Evolutionary conservation across 53 echinoderm and acorn worm genomes (phyloP), one percentile per base, ranked within the genome.

Genomic region (Stichopus horrens): DNA sequence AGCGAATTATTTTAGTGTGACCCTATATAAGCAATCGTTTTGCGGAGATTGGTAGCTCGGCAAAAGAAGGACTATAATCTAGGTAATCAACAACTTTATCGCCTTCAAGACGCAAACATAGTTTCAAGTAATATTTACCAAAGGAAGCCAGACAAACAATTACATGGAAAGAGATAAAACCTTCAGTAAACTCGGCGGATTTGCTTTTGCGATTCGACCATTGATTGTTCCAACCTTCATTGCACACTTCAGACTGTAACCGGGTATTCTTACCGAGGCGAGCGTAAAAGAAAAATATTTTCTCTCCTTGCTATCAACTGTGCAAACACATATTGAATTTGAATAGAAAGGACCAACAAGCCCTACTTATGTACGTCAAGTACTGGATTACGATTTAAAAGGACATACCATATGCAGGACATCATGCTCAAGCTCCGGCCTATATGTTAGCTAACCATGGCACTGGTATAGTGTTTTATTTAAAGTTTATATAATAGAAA

Each of bases 161-260:
- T 51, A 79, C 79, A 79, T 79, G 53, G 79, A 79, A 53, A 53
- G 52, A 79, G 79, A 79, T 79, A 79, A 79, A 63, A n/a, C 79
- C 75, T 53, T 79, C 52, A 79, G 54, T 79, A 79, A 79, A 79
- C 79, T 79, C 55, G 79, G 10, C 19, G n/a, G 53, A 79, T 79
- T 79, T 79, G 54, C 55, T 79, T 55, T 63, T 79, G 9, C 79
- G 79, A 79, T 10, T 55, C 18, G 52, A 79, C 51, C 51, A 79
- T 53, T 19, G 55, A 79, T 79, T 79, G 79, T 79, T 79, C 54
- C 53, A 16, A 51, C 7, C 18, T 5, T 79, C 54, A 52, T 79
- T 55, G 54, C 79, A 79, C 79, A 79, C 79, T 79, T 55, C 79
- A 79, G 19, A 55, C 18, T 54, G 79, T 79, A 79, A 52, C 51